A percentile compares a stretch with the other conserved stretches of the same genome.
These are phyloP conservation scores for Polyergus mexicanus DNA, from an alignment of 1,140 invertebrate species.

Conservation along the genomic window DNA sequence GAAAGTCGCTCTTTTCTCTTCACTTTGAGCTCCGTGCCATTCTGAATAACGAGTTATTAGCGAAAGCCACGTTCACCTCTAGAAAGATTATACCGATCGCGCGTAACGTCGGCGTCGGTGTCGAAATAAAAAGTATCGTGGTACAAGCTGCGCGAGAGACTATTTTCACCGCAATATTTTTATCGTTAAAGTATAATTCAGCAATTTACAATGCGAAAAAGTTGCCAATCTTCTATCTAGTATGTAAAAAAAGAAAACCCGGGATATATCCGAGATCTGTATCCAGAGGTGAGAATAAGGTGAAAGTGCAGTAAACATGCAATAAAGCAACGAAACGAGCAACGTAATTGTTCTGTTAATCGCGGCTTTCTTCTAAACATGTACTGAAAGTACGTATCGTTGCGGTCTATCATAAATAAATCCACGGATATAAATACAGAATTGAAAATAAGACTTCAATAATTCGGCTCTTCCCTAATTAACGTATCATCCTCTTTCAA, in stretches of 20 bases:
- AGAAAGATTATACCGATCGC: slow-evolving; percentile 38
- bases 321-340: slow-evolving; percentile 37
- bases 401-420: background rate
- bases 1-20: slow-evolving; percentile 59
- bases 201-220: slow-evolving; percentile 17
- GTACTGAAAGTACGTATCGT: background rate
- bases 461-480: background rate
- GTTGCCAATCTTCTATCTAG: background rate
- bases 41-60: slow-evolving; percentile 65
- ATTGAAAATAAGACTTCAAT: slow-evolving; percentile 1
- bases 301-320: slow-evolving; percentile 65
- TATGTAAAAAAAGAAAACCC: slow-evolving; percentile 35
- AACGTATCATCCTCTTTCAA: background rate
- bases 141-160: background rate
- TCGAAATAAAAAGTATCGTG: background rate
- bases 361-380: slow-evolving; percentile 13
- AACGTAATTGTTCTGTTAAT: slow-evolving; percentile 46
- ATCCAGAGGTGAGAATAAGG: slow-evolving; percentile 56
- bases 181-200: background rate
- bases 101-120: slow-evolving; percentile 12
- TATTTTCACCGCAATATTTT: slow-evolving; percentile 38
- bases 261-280: slow-evolving; percentile 4
- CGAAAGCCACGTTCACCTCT: slow-evolving; percentile 50
- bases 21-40: slow-evolving; percentile 37
- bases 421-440: background rate